phyloP scores from a whole-genome alignment of 2,113 vertebrate species.

The Triplophysa rosa region DNA sequence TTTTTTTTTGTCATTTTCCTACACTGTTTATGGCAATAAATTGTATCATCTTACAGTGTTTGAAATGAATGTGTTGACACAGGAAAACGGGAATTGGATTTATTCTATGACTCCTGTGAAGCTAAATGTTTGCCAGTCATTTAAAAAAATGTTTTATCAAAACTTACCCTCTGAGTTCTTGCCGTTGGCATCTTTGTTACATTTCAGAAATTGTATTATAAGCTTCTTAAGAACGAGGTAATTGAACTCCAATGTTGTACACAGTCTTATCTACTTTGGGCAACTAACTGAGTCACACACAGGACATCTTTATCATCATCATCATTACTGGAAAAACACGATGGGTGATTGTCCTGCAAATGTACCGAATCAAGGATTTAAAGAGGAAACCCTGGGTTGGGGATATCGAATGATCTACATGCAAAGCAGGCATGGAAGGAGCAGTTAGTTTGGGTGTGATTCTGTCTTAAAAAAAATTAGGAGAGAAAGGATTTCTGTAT shows the following conservation, averaged over 20 bases:
- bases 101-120: slow-evolving; percentile 5
- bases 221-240: background rate
- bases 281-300: slow-evolving; percentile 1
- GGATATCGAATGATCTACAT: background rate
- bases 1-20: slow-evolving; percentile 64
- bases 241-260: background rate
- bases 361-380: slow-evolving; percentile 27
- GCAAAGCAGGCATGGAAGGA: background rate
- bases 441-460: background rate
- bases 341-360: slow-evolving; percentile 18
- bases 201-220: background rate
- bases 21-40: slow-evolving; percentile 80
- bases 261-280: background rate
- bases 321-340: background rate
- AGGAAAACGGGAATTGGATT: slow-evolving; percentile 31
- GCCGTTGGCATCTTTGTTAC: background rate
- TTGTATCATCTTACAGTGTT: slow-evolving; percentile 66
- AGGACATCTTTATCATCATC: background rate
- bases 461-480: background rate
- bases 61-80: slow-evolving; percentile 64
- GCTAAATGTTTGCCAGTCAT: background rate
- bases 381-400: slow-evolving; percentile 7
- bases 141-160: background rate
- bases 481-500: too few species aligned
- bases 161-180: background rate